Base-by-base conservation (phyloP, 2,797 vertebrate species). In the Apogon talboti region DNA sequence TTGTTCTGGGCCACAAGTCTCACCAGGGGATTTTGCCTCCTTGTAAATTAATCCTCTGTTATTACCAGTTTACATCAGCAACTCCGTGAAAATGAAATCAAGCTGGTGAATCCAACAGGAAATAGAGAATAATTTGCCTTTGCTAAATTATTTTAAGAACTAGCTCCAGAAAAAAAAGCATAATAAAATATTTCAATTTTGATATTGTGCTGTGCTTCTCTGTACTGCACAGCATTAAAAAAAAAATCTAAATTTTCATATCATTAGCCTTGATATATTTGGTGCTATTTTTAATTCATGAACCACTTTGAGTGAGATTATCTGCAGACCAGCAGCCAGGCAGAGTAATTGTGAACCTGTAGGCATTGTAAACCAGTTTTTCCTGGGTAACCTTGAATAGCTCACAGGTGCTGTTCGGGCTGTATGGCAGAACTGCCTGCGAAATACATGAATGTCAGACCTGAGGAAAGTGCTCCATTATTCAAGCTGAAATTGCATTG, bases 401-500 rank as follows among this genome's bases (percentile, higher is more conserved):
- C 86, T 89, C 83, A 81, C 81, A 91, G 81, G 85, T 89, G 82
- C 84, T 85, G 74, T 73, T 71, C 9, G 77, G 81, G 52, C 74
- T 78, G 69, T 82, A 58, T 73, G 76, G 80, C 28, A 76, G 88
- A 90, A 86, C 85, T 89, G 84, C 80, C 82, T 79, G 80, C 84
- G 82, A 88, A 85, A 89, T 87, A 86, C 84, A 89, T 82, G 85
- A 87, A 86, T 89, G 88, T 91, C 87, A 89, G 87, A 84, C 83
- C 79, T 60, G 66, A 75, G 83, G 89, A 89, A 90, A 86, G 82
- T 84, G 84, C 84, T 89, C 88, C 89, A 92, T 92, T 93, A 92
- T 92, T 93, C 91, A 91, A 86, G 81, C 82, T 82, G 88, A 90
- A 92, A 93, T 92, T 93, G 87, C 91, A 89, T 93, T 65, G 88